Evolutionary conservation across 2,113 vertebrate genomes (phyloP), one percentile per base, ranked within the genome.

Genomic region (Alaudala cheleensis): DNA sequence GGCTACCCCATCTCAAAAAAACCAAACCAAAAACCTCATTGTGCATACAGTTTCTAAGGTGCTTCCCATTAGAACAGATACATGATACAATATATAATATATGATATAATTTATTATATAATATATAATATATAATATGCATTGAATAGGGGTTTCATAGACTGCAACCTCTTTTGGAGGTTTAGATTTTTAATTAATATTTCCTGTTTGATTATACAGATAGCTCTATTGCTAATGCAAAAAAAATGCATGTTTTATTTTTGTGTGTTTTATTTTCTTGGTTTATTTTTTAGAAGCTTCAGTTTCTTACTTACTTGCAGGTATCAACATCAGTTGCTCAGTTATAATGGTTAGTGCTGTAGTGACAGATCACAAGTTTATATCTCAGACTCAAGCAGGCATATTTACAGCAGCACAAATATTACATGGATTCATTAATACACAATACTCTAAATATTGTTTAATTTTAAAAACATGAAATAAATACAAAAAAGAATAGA

Each of bases 1-100:
- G 10, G 17, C 3, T 45, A 0, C 3, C 4, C 3, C 9, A 47
- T 22, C 16, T 51, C 6, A 3, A 17, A 40, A 40, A 28, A 16
- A 45, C 37, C 37, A 29, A 10, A 28, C 9, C 8, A 40, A 56
- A 49, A 34, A 6, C 3, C 10, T 19, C 26, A 33, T 9, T 9
- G 4, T 40, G 0, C 14, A 21, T 8, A 45, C 8, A 24, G 11
- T 37, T 88, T 86, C 42, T 74, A 64, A 62, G 15, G 8, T 54
- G 3, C 20, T 20, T 64, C 5, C 39, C 11, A n/a, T 37, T 45
- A 61, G 20, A 74, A 47, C 3, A 49, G 19, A 37, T 22, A 34
- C 12, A 56, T 39, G 6, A 24, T 37, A 31, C 31, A 49, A 37
- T 53, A 23, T 24, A 47, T 29, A 1, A 24, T 34, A 29, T 26